phyloP scores from a whole-genome alignment of 2,113 vertebrate species.

The Hepsetus odoe region DNA sequence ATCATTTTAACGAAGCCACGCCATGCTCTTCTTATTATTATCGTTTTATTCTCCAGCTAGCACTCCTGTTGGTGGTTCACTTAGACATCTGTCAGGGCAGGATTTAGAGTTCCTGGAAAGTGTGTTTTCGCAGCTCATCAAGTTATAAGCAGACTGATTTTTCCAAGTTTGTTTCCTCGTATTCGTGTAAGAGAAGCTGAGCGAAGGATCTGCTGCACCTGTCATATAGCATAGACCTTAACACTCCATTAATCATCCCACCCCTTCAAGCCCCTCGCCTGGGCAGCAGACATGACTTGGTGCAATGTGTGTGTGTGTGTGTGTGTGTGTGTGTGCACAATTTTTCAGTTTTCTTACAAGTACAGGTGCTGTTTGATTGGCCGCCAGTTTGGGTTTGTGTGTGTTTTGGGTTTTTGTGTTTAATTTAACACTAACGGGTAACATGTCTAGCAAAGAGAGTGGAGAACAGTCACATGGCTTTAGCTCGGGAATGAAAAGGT shows the following conservation, averaged over 20 bases:
- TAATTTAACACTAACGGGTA: too few species aligned
- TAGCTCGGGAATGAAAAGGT: too few species aligned
- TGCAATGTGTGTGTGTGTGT: not conserved
- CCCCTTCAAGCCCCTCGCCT: conserved; percentile 31
- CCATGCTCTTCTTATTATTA: too few species aligned
- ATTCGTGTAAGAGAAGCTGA: conserved; percentile 11
- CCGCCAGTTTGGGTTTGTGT: too few species aligned
- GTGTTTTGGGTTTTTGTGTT: too few species aligned
- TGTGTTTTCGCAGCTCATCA: conserved; percentile 6
- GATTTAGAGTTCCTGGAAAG: not conserved
- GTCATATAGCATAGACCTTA: conserved; percentile 47
- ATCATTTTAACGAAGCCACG: too few species aligned
- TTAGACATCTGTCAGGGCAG: not conserved
- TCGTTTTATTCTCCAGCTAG: not conserved
- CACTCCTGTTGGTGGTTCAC: not conserved
- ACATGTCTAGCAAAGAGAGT: too few species aligned
- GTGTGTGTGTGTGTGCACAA: not conserved
- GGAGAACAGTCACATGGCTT: too few species aligned
- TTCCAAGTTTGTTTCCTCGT: not conserved
- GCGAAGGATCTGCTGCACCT: conserved; percentile 35
- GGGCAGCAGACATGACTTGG: conserved; percentile 1
- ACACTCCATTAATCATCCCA: conserved; percentile 53
- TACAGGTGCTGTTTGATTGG: not conserved
- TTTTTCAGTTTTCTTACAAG: not conserved
- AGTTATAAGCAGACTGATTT: not conserved